A percentile compares a stretch with the other conserved stretches of the same genome.
Conservation (phyloP, 2,113 vertebrate species). For the Hippocampus mohnikei region DNA sequence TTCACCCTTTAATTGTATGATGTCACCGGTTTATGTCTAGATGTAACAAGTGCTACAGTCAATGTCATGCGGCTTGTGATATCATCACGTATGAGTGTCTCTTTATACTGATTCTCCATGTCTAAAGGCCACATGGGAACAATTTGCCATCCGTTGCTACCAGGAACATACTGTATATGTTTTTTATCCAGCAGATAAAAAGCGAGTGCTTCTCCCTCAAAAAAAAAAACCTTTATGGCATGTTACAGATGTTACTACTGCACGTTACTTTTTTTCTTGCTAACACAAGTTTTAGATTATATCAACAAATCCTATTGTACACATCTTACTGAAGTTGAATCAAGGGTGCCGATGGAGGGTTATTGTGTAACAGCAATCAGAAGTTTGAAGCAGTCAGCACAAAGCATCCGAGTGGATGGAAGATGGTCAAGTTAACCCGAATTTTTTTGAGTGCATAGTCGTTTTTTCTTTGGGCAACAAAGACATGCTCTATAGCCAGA, state of each 20-base stretch:
- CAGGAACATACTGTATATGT: constrained; percentile 30
- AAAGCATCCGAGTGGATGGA: constrained; percentile 43
- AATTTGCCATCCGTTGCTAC: constrained; percentile 9
- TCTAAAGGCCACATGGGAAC: constrained; percentile 20
- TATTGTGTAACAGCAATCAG: constrained; percentile 10
- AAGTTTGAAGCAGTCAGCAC: constrained; percentile 11
- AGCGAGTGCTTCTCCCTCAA: constrained; percentile 43
- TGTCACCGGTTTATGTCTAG: constrained; percentile 53
- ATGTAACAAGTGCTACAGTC: constrained; percentile 42
- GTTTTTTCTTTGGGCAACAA: neutral
- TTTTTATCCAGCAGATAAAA: constrained; percentile 45
- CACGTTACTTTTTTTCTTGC: constrained; percentile 13
- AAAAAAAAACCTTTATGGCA: constrained; percentile 43
- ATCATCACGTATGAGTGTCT: constrained; percentile 33
- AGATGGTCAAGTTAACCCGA: constrained; percentile 7
- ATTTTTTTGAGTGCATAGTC: neutral
- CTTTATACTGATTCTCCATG: constrained; percentile 42
- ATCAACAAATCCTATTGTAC: constrained; percentile 14
- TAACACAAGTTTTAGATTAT: neutral
- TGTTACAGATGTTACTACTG: constrained; percentile 6
- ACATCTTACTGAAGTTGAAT: neutral
- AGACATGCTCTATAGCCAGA: neutral
- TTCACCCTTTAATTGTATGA: constrained; percentile 37
- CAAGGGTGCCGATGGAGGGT: neutral
- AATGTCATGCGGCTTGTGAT: constrained; percentile 42